Evolutionary conservation across 1,140 invertebrate species (phyloP), one percentile per base, ranked within the genome.

Genomic region (Medauroidea extradentata): DNA sequence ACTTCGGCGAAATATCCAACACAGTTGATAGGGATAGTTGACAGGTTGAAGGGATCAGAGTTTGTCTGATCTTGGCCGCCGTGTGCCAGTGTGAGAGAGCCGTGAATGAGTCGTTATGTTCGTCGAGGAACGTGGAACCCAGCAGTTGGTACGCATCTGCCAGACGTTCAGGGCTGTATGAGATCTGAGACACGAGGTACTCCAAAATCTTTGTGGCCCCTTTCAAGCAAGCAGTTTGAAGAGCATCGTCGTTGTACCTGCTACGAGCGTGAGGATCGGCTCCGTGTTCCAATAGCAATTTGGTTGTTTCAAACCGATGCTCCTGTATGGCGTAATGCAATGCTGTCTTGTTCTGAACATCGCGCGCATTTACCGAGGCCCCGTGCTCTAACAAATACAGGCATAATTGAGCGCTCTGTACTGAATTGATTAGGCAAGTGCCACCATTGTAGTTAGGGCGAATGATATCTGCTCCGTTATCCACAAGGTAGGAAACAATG

Each of bases 341-440:
- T 25, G 93, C 93, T 62, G 93, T 92, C 76, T 95, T 95, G 65
- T 88, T 87, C 72, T 95, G 92, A 65, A 91, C 91, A 76, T 96
- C 94, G 23, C 84, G 81, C 1, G 91, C 90, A 78, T 96, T 93
- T 3, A 94, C 89, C 65, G 85, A 81, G 19, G 89, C 91, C 29
- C 90, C 87, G 69, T 86, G 81, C 61, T 82, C 73, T 21, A 95
- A 79, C 39, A 97, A 78, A 76, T 87, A 94, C 41, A 85, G 82
- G 72, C 93, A 96, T 14, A 96, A 76, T 54, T 83, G 81, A 14
- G 85, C 84, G 68, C 88, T 91, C 76, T 95, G 93, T 41, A 96
- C 91, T 2, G 92, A 91, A 76, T 96, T 96, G 59, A 96, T 97
- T 24, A 96, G 77, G 75, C 93, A 96, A 1, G 93, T 96, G 55